phyloP scores from a whole-genome alignment of 2,888 invertebrate species.

The Cosmopolites sordidus region DNA sequence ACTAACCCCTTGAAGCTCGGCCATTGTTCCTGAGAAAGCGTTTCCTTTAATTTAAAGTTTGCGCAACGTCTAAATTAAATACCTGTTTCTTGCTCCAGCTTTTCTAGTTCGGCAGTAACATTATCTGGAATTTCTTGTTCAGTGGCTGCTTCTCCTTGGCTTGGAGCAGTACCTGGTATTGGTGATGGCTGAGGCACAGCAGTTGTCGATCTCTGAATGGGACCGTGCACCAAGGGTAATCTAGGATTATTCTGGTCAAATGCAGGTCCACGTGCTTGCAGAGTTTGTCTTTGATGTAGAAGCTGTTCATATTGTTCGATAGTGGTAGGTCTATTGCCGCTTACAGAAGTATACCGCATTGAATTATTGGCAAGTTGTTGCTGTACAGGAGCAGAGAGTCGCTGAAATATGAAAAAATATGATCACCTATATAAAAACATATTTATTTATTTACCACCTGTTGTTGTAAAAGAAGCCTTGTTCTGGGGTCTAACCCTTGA shows the following conservation, averaged over 20 bases:
- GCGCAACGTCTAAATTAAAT: conserved; percentile 1
- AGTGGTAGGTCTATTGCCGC: conserved; percentile 35
- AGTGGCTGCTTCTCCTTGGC: conserved; percentile 21
- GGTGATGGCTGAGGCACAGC: background rate
- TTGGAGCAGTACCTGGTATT: conserved; percentile 32
- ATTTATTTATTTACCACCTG: conserved; percentile 28
- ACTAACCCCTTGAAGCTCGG: conserved; percentile 63
- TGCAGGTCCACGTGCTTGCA: conserved; percentile 10
- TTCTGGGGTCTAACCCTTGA: conserved; percentile 53
- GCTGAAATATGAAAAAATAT: conserved; percentile 21
- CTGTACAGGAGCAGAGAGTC: conserved; percentile 28
- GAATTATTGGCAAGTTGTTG: conserved; percentile 29
- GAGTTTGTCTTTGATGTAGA: conserved; percentile 34
- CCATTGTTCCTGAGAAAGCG: conserved; percentile 41
- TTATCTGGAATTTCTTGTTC: conserved; percentile 62
- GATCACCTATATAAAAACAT: too few relatives aligned
- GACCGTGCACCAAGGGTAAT: conserved; percentile 27
- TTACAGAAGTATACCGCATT: conserved; percentile 32
- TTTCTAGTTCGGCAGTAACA: conserved; percentile 65
- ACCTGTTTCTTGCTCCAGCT: conserved; percentile 64
- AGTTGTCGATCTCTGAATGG: conserved; percentile 26
- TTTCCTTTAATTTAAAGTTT: too few relatives aligned
- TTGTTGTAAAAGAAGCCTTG: conserved; percentile 52
- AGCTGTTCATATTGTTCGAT: conserved; percentile 43
- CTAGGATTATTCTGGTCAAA: conserved; percentile 19